A percentile compares a stretch with the other conserved stretches of the same genome.
phyloP scores from a whole-genome alignment of 1,140 invertebrate species.

The Teleogryllus occipitalis region DNA sequence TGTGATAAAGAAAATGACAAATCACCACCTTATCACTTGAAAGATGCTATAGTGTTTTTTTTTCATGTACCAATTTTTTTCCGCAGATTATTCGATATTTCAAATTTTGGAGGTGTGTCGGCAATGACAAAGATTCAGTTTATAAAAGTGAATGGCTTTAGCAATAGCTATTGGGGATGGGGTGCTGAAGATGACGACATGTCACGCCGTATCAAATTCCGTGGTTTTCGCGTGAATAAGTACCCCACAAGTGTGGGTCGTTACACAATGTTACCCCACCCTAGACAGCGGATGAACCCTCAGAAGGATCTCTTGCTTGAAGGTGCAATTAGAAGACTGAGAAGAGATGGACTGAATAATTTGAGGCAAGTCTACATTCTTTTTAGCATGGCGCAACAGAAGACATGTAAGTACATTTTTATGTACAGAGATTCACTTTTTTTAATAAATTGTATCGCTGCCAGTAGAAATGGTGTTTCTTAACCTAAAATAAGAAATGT shows the following conservation, averaged over 20 bases:
- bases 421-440: too few species aligned
- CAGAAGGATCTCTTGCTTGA: conserved; percentile 80
- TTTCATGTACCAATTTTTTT: not conserved
- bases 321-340: conserved; percentile 69
- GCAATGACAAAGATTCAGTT: conserved; percentile 77
- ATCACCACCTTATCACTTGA: too few species aligned
- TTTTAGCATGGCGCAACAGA: too few species aligned
- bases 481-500: too few species aligned
- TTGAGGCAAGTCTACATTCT: conserved; percentile 58
- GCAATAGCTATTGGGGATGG: conserved; percentile 89
- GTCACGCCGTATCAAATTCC: conserved; percentile 70
- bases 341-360: conserved; percentile 76
- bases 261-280: conserved; percentile 85
- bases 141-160: conserved; percentile 77
- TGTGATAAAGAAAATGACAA: too few species aligned
- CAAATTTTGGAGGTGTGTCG: conserved; percentile 83
- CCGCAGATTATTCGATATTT: conserved; percentile 73
- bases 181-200: conserved; percentile 91
- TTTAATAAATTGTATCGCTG: too few species aligned
- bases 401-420: too few species aligned
- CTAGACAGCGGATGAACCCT: conserved; percentile 79
- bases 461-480: too few species aligned
- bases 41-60: too few species aligned
- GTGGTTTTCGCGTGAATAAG: conserved; percentile 71
- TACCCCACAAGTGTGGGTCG: conserved; percentile 79